These are phyloP conservation scores for Troides helena DNA, from an alignment of 2,888 invertebrate genomes.

Conservation along the genomic window DNA sequence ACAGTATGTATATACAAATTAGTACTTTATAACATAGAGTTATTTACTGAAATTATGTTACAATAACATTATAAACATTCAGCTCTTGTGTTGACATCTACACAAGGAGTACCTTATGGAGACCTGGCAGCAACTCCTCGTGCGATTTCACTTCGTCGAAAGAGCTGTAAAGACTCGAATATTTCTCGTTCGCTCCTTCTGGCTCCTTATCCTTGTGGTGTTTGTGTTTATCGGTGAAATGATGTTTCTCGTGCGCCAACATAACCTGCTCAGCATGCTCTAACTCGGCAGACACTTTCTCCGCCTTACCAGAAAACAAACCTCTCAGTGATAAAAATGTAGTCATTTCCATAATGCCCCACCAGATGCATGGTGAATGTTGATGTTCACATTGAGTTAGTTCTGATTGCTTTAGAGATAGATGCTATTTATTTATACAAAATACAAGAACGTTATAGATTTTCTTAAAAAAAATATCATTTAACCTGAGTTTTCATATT, in stretches of 20 bases:
- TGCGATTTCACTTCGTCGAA: constrained; percentile 70
- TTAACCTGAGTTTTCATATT: no score
- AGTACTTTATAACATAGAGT: constrained; percentile 31
- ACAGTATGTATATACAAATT: constrained; percentile 21
- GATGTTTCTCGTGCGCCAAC: constrained; percentile 73
- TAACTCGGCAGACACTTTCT: constrained; percentile 76
- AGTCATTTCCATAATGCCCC: constrained; percentile 36
- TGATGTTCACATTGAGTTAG: constrained; percentile 57
- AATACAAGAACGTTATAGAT: background rate
- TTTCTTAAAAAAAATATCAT: no score
- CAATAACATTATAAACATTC: constrained; percentile 32
- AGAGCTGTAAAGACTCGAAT: constrained; percentile 69
- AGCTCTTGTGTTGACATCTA: constrained; percentile 38
- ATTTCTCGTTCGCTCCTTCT: constrained; percentile 57
- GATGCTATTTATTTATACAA: constrained; percentile 6
- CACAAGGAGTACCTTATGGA: constrained; percentile 68
- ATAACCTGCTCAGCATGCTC: constrained; percentile 78
- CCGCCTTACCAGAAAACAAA: constrained; percentile 78
- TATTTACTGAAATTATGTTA: constrained; percentile 32
- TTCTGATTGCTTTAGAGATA: constrained; percentile 50
- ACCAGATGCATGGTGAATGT: constrained; percentile 51
- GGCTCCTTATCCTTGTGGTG: constrained; percentile 50
- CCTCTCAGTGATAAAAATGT: constrained; percentile 62
- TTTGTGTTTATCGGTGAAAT: constrained; percentile 65
- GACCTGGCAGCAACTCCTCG: constrained; percentile 62